These are phyloP conservation scores for Peromyscus melanophrys DNA, from an alignment of 2,797 vertebrate genomes.

Conservation along the genomic window DNA sequence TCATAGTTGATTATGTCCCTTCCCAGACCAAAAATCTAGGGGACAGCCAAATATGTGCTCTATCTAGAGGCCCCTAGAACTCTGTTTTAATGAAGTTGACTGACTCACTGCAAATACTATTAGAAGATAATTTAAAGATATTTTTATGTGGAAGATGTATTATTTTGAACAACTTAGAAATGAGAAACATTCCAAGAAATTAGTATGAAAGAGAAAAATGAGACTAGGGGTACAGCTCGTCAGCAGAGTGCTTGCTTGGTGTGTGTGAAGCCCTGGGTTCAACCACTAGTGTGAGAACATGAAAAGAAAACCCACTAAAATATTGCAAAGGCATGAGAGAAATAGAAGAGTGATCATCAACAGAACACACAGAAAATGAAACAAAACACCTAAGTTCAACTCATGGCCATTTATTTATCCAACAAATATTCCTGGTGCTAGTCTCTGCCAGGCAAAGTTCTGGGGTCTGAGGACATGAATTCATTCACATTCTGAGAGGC, in stretches of 20 bases:
- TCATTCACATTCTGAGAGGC: not conserved
- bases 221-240: not conserved
- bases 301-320: not conserved
- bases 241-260: no score
- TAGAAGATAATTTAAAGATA: not conserved
- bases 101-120: not conserved
- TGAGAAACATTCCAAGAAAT: not conserved
- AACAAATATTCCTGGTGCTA: not conserved
- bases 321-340: not conserved
- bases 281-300: not conserved
- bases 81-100: not conserved
- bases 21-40: no score
- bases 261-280: not conserved
- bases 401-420: not conserved
- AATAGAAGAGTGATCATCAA: not conserved
- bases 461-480: not conserved
- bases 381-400: not conserved
- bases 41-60: not conserved
- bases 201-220: not conserved
- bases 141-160: not conserved
- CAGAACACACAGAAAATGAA: not conserved
- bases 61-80: not conserved
- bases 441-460: not conserved
- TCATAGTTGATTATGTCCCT: not conserved
- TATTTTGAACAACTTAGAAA: slow-evolving; percentile 28